A percentile compares a stretch with the other conserved stretches of the same genome.
These are phyloP conservation scores for Chlorodrepanis virens DNA, from an alignment of 2,113 vertebrate genomes.

Conservation along the genomic window DNA sequence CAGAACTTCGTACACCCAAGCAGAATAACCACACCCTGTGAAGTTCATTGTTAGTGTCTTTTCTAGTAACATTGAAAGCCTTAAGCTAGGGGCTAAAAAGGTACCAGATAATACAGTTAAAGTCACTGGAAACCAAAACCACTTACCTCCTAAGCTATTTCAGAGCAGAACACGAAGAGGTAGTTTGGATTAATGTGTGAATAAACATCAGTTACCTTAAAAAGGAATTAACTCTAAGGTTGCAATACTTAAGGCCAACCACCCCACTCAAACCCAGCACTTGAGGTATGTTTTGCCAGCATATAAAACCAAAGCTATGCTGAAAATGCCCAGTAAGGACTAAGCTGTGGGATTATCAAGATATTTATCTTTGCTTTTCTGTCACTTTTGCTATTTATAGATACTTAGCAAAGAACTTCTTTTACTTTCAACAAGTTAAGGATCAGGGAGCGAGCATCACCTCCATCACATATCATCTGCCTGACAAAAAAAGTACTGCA, in stretches of 20 bases:
- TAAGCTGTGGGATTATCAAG: background rate
- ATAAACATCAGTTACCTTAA: background rate
- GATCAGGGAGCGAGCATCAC: background rate
- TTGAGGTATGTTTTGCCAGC: background rate
- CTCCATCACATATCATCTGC: background rate
- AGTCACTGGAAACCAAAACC: background rate
- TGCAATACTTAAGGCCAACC: background rate
- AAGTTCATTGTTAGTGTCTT: background rate
- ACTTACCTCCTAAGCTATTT: background rate
- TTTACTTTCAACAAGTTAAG: background rate
- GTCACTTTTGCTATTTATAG: background rate
- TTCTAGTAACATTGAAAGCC: background rate
- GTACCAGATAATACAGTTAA: background rate
- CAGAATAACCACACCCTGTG: background rate
- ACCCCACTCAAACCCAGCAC: background rate
- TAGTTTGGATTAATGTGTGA: background rate
- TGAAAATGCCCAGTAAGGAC: background rate
- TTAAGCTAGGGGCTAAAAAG: background rate
- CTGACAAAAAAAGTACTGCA: background rate
- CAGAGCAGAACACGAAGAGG: background rate
- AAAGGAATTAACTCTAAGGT: background rate
- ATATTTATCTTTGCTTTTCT: background rate
- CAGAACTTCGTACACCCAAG: fast-evolving
- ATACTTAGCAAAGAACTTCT: background rate
- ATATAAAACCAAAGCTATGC: background rate